Evolutionary conservation across 2,797 vertebrate species (phyloP).

Genomic region (Micromesistius poutassou): DNA sequence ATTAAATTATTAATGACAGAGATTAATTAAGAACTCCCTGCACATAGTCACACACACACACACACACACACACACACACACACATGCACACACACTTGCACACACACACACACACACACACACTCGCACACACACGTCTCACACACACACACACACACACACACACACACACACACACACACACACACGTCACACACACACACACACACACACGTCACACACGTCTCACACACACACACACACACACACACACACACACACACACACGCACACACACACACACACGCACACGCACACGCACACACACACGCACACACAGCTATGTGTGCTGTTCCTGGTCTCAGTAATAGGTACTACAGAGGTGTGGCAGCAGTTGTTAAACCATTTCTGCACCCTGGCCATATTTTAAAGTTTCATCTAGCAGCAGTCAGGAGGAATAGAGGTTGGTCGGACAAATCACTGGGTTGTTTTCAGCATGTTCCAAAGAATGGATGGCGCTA

Average conservation of each 20-base stretch:
- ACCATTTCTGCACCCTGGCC: not conserved
- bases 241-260: not conserved
- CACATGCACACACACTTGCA: too few species aligned
- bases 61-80: conserved; percentile 3
- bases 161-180: too few species aligned
- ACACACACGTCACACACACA: too few species aligned
- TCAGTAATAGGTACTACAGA: not conserved
- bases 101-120: too few species aligned
- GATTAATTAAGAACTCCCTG: conserved; percentile 69
- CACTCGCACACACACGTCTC: too few species aligned
- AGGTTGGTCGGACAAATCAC: not conserved
- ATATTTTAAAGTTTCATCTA: conserved; percentile 1
- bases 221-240: conserved; percentile 2
- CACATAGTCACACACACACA: conserved; percentile 6
- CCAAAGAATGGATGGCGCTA: not conserved
- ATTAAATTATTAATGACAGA: conserved; percentile 77
- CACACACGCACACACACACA: conserved; percentile 5
- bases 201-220: too few species aligned
- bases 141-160: too few species aligned
- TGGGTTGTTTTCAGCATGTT: not conserved
- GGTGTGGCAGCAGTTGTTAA: not conserved
- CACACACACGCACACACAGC: conserved; percentile 16
- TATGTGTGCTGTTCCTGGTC: not conserved
- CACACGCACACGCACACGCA: conserved; percentile 19
- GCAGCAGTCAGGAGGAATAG: not conserved